phyloP scores from a whole-genome alignment of 2,888 invertebrate species.

The Eremobia ochroleuca region DNA sequence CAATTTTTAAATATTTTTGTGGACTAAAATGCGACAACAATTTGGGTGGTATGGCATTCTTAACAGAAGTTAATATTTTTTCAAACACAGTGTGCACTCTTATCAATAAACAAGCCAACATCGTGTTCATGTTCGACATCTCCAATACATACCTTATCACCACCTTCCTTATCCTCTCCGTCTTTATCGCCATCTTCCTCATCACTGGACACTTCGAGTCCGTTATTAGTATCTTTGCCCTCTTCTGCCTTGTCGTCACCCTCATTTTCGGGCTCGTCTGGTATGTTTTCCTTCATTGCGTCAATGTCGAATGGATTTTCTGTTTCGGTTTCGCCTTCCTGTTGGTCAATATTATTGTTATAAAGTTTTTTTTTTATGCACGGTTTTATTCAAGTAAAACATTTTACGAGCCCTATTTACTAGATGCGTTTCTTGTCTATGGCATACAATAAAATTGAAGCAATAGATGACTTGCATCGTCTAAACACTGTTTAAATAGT shows the following conservation, averaged over 20 bases:
- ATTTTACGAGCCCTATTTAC: too few relatives aligned
- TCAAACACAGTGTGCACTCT: too few relatives aligned
- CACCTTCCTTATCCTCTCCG: slow-evolving; percentile 67
- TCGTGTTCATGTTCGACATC: neutral
- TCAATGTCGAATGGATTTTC: slow-evolving; percentile 97
- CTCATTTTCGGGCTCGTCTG: slow-evolving; percentile 81
- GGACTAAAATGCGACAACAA: too few relatives aligned
- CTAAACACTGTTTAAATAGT: too few relatives aligned
- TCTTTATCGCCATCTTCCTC: slow-evolving; percentile 83
- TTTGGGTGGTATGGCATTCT: too few relatives aligned
- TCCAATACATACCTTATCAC: slow-evolving; percentile 65
- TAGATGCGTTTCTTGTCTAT: too few relatives aligned
- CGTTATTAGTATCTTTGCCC: slow-evolving; percentile 82
- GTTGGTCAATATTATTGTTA: slow-evolving; percentile 2
- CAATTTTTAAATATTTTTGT: neutral
- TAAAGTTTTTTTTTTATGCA: too few relatives aligned
- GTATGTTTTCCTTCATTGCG: slow-evolving; percentile 92
- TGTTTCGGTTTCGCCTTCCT: slow-evolving; percentile 91
- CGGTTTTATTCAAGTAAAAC: too few relatives aligned
- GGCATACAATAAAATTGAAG: too few relatives aligned
- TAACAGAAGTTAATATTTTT: too few relatives aligned
- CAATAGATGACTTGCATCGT: too few relatives aligned
- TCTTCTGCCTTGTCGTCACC: slow-evolving; percentile 78
- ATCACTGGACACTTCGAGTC: slow-evolving; percentile 88
- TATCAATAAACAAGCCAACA: neutral